Evolutionary conservation across 2,888 invertebrate genomes (phyloP).

Genomic region (Atrina japonica): DNA sequence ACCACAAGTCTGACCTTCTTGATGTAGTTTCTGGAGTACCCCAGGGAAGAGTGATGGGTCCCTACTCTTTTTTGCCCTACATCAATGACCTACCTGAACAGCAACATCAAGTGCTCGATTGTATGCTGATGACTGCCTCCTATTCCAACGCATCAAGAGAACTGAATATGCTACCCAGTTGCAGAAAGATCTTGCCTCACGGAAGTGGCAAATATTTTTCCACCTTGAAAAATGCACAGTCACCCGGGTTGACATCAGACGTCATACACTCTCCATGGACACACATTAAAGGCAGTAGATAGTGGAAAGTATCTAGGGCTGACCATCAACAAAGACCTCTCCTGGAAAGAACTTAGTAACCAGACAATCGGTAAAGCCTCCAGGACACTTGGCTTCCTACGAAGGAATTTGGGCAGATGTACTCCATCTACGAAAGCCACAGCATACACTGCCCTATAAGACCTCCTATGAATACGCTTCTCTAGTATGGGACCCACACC

Average conservation of each 20-base stretch:
- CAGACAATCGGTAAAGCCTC: neutral
- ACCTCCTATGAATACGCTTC: conserved; percentile 1
- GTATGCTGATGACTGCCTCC: conserved; percentile 1
- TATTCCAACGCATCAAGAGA: neutral
- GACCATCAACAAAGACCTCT: neutral
- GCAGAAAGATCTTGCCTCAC: neutral
- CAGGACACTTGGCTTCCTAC: neutral
- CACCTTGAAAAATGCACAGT: neutral
- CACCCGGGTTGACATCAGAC: neutral
- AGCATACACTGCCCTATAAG: neutral
- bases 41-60: too few relatives aligned
- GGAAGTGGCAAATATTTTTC: neutral
- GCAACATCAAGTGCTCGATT: neutral
- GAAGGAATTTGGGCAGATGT: neutral
- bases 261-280: neutral
- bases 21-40: too few relatives aligned
- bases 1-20: conserved; percentile 6
- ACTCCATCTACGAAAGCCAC: neutral
- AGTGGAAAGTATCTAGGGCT: neutral
- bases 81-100: too few relatives aligned
- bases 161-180: neutral
- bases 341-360: neutral
- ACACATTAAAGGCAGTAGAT: neutral
- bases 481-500: neutral
- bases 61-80: too few relatives aligned